A percentile compares a stretch with the other conserved stretches of the same genome.
phyloP scores from a whole-genome alignment of 1,140 invertebrate genomes.

The Brachionus koreanus region DNA sequence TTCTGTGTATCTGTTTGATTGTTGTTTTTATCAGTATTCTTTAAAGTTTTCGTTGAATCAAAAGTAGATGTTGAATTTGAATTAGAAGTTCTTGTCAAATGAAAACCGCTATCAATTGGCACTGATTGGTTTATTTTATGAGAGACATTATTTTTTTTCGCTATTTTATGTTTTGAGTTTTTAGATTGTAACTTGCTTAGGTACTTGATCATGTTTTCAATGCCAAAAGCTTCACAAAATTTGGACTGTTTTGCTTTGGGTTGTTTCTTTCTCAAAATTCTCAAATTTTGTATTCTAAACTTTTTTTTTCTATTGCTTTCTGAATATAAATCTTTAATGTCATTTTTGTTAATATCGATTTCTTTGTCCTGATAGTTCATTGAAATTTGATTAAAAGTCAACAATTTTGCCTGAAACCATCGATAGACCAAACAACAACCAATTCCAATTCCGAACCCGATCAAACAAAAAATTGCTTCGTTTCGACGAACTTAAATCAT shows the following conservation, averaged over 20 bases:
- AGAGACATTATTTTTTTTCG: neutral
- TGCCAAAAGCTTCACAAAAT: neutral
- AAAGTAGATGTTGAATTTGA: neutral
- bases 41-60: neutral
- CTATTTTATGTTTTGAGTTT: neutral
- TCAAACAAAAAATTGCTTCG: conserved; percentile 42
- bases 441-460: conserved; percentile 43
- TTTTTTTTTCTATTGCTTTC: neutral
- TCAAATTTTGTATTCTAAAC: neutral
- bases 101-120: neutral
- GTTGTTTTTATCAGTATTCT: conserved; percentile 1
- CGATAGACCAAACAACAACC: conserved; percentile 35
- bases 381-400: neutral
- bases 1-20: neutral
- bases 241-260: conserved; percentile 13
- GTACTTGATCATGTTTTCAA: conserved; percentile 10
- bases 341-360: neutral
- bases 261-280: neutral
- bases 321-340: neutral
- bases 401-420: conserved; percentile 17
- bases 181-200: neutral
- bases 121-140: neutral
- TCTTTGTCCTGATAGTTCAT: neutral
- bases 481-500: conserved; percentile 9
- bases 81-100: neutral